Evolutionary conservation across 2,113 vertebrate genomes (phyloP).

Genomic region (Tachycineta bicolor): DNA sequence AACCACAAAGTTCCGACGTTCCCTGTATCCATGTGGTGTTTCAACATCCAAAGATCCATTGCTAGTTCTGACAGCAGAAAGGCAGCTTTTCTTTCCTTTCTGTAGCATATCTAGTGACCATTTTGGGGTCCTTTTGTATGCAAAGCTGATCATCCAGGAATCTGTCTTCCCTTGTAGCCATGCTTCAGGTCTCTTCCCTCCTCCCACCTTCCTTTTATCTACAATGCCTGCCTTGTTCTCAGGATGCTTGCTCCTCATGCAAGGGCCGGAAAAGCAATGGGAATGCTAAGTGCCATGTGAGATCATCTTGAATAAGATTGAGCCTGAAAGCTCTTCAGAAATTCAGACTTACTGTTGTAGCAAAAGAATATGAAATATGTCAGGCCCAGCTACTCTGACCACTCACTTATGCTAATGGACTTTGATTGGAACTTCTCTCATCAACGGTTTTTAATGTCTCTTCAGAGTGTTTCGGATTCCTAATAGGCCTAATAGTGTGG

Average conservation of each 20-base stretch:
- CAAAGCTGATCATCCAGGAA: neutral
- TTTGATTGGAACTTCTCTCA: conserved; percentile 34
- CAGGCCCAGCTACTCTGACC: neutral
- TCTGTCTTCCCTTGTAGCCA: neutral
- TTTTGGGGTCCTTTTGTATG: neutral
- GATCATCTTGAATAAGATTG: conserved; percentile 23
- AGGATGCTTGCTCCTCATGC: neutral
- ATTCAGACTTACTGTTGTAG: neutral
- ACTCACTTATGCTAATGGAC: conserved; percentile 47
- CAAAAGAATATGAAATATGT: conserved; percentile 22
- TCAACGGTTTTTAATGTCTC: conserved; percentile 26
- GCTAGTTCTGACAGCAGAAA: neutral
- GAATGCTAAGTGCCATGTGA: conserved; percentile 34
- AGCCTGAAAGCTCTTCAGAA: conserved; percentile 47
- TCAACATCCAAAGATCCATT: neutral
- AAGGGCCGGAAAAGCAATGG: neutral
- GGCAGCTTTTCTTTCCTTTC: neutral
- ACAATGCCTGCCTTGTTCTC: neutral
- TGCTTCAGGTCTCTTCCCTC: neutral
- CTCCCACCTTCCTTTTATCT: neutral
- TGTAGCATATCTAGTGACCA: neutral
- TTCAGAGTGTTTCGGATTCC: conserved; percentile 17
- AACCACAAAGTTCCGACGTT: neutral
- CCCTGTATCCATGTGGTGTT: neutral
- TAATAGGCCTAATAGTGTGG: conserved; percentile 2